Evolutionary conservation across 2,888 invertebrate species (phyloP), one percentile per base, ranked within the genome.

Genomic region (Parnassius glacialis): DNA sequence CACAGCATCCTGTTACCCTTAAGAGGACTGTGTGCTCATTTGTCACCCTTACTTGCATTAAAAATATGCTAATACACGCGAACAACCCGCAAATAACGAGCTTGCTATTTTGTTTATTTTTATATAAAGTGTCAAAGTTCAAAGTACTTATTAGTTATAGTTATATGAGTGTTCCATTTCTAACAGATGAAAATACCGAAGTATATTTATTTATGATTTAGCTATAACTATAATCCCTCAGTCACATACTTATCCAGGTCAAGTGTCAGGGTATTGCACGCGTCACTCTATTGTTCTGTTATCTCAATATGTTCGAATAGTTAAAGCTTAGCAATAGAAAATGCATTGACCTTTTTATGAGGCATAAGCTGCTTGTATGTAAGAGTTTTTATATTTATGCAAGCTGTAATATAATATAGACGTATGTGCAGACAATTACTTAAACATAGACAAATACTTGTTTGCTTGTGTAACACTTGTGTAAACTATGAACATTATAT

Each of bases 221-320:
- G 34, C 34, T 34, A 34, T 34, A 34, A 34, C 20, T 42, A 42
- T 72, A 74, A 73, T 70, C 74, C 68, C 62, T 65, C 63, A 64
- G 63, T 70, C 64, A 65, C 65, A 66, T 65, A 73, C 65, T 66
- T 65, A 73, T 75, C 70, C 72, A 71, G 80, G 84, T 81, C 74
- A 80, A 81, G 80, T 74, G 79, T 79, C 79, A 81, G 65, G 53
- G 54, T 54, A 54, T 48, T 54, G 59, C 48, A 44, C 48, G 16
- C 57, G 51, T 43, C 57, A 52, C 48, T 54, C 16, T 55, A 54
- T 54, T 54, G 50, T 60, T 60, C 57, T 25, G 25, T 52, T 61
- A 57, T 57, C 53, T 48, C 57, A 52, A 47, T 48, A 16, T 16
- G 20, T 52, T 61, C 34, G 45, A 13, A 34, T 41, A 47, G 57